phyloP scores from a whole-genome alignment of 2,797 vertebrate genomes.

The Loris lydekkerianus region DNA sequence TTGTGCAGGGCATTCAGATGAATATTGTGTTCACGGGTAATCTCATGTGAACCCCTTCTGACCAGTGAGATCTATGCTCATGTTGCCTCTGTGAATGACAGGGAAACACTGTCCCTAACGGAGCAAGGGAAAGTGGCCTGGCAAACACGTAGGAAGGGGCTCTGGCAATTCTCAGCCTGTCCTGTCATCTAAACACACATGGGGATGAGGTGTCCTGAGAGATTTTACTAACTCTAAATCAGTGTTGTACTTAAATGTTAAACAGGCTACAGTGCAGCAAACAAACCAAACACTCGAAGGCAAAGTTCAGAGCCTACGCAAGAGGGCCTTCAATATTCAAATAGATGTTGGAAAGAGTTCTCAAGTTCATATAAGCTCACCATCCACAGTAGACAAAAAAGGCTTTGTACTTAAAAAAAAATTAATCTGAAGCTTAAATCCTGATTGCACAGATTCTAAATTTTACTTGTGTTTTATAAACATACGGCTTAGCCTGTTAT shows the following conservation, averaged over 20 bases:
- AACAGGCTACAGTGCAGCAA: not conserved
- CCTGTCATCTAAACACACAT: not conserved
- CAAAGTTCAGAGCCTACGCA: not conserved
- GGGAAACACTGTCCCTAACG: not conserved
- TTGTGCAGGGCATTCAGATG: not conserved
- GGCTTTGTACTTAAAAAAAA: not conserved
- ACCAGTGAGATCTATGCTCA: not conserved
- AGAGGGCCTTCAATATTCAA: not conserved
- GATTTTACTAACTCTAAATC: not conserved
- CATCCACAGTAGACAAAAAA: not conserved
- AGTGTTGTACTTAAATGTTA: not conserved
- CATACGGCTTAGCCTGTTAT: not conserved
- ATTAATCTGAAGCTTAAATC: constrained; percentile 29
- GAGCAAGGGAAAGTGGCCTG: not conserved
- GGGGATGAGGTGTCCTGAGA: not conserved
- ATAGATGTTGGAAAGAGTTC: not conserved
- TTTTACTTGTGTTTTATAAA: constrained; percentile 4
- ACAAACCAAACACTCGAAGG: not conserved
- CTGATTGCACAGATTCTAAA: not conserved
- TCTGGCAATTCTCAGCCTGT: not conserved
- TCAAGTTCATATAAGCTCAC: not conserved
- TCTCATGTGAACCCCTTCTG: not conserved
- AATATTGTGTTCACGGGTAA: constrained; percentile 22
- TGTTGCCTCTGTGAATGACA: not conserved
- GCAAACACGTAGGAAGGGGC: not conserved